Percentiles rank a stretch among this genome's conserved stretches.
These are phyloP conservation scores for Pterocles gutturalis DNA, from an alignment of 2,113 vertebrate genomes.

Conservation along the genomic window DNA sequence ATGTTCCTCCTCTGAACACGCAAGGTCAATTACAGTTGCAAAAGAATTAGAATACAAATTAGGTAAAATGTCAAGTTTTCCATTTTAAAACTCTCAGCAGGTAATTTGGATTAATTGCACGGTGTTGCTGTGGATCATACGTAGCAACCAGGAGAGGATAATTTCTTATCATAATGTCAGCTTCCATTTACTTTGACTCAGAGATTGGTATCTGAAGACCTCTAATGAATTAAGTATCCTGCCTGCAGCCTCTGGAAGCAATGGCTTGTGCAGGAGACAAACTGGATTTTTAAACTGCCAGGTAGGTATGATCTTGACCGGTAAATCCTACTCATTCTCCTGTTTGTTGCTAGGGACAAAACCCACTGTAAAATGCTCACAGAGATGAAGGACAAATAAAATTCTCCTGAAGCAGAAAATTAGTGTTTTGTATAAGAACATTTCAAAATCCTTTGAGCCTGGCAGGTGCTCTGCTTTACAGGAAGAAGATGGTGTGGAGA, in stretches of 20 bases:
- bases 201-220: background rate
- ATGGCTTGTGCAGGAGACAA: background rate
- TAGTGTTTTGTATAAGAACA: background rate
- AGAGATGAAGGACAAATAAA: background rate
- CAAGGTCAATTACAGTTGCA: background rate
- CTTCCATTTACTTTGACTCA: conserved; percentile 31
- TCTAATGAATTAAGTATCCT: conserved; percentile 17
- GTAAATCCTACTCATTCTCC: background rate
- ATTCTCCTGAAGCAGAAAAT: background rate
- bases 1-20: background rate
- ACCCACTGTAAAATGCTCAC: background rate
- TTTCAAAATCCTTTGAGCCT: background rate
- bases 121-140: background rate
- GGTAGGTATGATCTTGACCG: background rate
- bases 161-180: conserved; percentile 12
- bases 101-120: background rate
- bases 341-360: background rate
- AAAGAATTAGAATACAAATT: background rate
- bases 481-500: background rate
- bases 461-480: background rate
- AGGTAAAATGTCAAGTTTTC: conserved; percentile 18
- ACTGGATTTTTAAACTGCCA: background rate
- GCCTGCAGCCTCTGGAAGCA: conserved; percentile 11
- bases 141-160: background rate
- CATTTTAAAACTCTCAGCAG: conserved; percentile 12